Percentiles rank a stretch among this genome's conserved stretches.
Conservation (phyloP, 2,888 invertebrate genomes). For the Dasypolia templi region DNA sequence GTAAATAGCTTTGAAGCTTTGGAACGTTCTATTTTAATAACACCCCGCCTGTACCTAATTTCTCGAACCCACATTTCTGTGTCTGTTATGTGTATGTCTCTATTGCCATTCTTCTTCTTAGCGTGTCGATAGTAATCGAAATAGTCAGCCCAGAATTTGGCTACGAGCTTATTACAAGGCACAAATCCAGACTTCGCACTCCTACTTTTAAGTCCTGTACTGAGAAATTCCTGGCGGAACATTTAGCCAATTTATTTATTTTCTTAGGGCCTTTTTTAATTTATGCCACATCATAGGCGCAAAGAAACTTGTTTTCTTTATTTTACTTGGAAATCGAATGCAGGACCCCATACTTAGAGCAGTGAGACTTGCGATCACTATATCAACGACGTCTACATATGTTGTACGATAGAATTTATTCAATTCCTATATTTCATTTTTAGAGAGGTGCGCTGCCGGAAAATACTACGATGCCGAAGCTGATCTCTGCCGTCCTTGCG, state of each 20-base stretch:
- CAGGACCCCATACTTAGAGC: not conserved
- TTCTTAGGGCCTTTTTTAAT: not conserved
- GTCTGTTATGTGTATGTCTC: not conserved
- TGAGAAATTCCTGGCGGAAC: not conserved
- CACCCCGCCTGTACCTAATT: not conserved
- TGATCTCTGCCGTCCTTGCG: slow-evolving; percentile 97
- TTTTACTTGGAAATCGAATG: not conserved
- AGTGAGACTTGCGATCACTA: not conserved
- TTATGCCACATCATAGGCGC: not conserved
- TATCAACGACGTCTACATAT: not conserved
- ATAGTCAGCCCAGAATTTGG: not conserved
- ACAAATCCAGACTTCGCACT: not conserved
- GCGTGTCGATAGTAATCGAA: not conserved
- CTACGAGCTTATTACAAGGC: not conserved
- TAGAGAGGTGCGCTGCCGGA: slow-evolving; percentile 97
- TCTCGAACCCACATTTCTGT: not conserved
- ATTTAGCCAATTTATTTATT: not conserved
- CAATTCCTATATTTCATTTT: slow-evolving; percentile 26
- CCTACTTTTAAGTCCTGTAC: too few species aligned
- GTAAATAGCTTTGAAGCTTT: slow-evolving; percentile 75
- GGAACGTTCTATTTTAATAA: not conserved
- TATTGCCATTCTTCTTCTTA: not conserved
- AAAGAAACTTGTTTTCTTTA: not conserved
- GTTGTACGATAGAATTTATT: not conserved
- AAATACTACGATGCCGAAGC: slow-evolving; percentile 97